Base-by-base conservation (phyloP, 2,797 vertebrate species). In the Calcarius lapponicus region DNA sequence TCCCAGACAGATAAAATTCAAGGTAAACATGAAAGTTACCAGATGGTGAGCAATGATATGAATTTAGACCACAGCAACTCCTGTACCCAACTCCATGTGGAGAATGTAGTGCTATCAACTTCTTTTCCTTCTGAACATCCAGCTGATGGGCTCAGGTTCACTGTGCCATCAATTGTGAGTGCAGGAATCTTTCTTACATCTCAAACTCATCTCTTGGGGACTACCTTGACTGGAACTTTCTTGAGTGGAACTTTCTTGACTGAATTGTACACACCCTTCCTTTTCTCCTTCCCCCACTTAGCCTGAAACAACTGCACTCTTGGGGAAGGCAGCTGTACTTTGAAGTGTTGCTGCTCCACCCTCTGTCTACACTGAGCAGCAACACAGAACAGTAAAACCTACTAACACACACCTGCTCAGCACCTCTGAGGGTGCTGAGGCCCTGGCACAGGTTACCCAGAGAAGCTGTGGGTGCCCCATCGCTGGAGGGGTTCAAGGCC, bases 11-110 rank as follows among this genome's bases (percentile, higher is more conserved):
- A 19, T 16, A 17, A n/a, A 74, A 56, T 5, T 24, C 47, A 80
- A 51, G 34, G 11, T 53, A 58, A 72, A 78, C 14, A 17, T 24
- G 16, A 4, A 62, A 62, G 11, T 40, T 31, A 70, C 45, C 5
- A 21, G 17, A 54, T 1, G 1, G 28, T 18, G 24, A 69, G 16
- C 45, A 71, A 31, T 5, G 2, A 36, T 5, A 40, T 1, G 4
- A 43, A 62, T 62, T 62, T 40, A 83, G 53, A 72, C 5, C 19
- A 71, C 69, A 47, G 58, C 7, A 80, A 11, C 54, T 75, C 43
- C 32, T 71, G 48, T 38, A 51, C 22, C 13, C 51, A 36, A 11
- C 7, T 65, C 51, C 15, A 8, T 8, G 17, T 38, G 51, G 31
- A 42, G 31, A 43, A 8, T 53, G 11, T 47, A 56, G 43, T 11